Evolutionary conservation across 2,888 invertebrate genomes (phyloP), one percentile per base, ranked within the genome.

Genomic region (Polymixis flavicincta): DNA sequence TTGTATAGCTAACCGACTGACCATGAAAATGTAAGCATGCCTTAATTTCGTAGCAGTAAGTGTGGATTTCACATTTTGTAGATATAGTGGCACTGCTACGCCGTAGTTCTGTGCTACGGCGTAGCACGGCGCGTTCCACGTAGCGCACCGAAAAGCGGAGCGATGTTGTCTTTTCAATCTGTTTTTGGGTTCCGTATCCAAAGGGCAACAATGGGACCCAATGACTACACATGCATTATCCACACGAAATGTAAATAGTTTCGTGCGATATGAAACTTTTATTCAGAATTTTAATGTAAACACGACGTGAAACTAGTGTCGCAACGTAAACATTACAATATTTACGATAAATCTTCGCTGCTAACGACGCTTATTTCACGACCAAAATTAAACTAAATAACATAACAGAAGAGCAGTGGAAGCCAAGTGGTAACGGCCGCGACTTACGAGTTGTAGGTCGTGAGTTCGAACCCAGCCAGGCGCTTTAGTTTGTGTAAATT

Each of bases 121-220:
- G 70, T 77, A 78, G 79, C 76, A 52, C 5, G 32, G 22, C 2
- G 50, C 63, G 79, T 65, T 71, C 71, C 54, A 32, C 13, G 14
- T 22, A 22, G 1, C 13, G 1, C 5, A 19, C n/a, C 25, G 17
- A 32, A 22, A 17, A 37, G 45, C 9, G 9, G 2, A 9, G 4
- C 22, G 45, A 17, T 19, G 25, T 0, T 55, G 19, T 19, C 13
- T 48, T 32, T 45, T 17, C 1, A 8, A 52, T 60, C 52, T 25
- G 8, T 22, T n/a, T 45, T 19, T 14, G 32, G 4, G 37, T 25
- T 42, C 6, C 9, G 14, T 22, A 28, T 50, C 28, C 2, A 28
- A 64, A 48, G 6, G 17, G 25, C 25, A 1, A 17, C 14, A 22
- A 48, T n/a, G 8, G 17, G n/a, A n/a, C 11, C 19, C 7, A 45